Base-by-base conservation (phyloP, 2,113 vertebrate genomes). In the Sardina pilchardus region DNA sequence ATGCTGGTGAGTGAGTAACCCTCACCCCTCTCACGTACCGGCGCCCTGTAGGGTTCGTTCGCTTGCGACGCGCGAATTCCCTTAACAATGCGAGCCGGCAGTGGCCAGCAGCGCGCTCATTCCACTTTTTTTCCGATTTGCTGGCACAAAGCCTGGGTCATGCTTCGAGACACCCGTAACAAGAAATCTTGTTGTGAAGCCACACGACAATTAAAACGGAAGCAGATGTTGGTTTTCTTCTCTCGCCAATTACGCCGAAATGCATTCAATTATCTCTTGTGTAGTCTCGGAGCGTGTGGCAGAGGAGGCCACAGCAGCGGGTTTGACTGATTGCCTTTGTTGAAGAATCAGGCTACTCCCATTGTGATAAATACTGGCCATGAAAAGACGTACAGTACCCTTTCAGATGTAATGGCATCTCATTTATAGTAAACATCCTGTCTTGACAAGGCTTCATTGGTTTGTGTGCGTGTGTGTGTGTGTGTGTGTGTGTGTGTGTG, bases 161-260 rank as follows among this genome's bases (percentile, higher is more conserved):
- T 85, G 90, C 92, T 89, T 90, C 90, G 84, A 88, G 84, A 88
- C 88, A 82, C 47, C 81, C 48, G 26, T 90, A 91, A 92, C 88
- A 53, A 90, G 88, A 89, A 90, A 83, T 86, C 81, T 87, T 89
- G 87, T 87, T 81, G 88, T 87, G 91, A 87, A 90, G 91, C 90
- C 91, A 88, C 91, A 88, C 21, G 42, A 92, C 92, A 94, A 94
- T 94, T 94, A 93, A 92, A 75, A 48, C n/a, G 84, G 81, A 90
- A 85, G 84, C 88, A 89, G 89, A 89, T 89, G 47, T 36, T 24
- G 89, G 89, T 78, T 80, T 89, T 4, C 88, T 89, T 78, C 86
- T 89, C 81, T 81, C 83, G 87, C 83, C 91, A 93, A 93, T 94
- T 92, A 90, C 89, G 90, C 90, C 90, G 91, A 92, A 94, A 91